Percentiles rank a stretch among this genome's conserved stretches.
phyloP scores from a whole-genome alignment of 2,113 vertebrate genomes.

The Polyodon spathula region DNA sequence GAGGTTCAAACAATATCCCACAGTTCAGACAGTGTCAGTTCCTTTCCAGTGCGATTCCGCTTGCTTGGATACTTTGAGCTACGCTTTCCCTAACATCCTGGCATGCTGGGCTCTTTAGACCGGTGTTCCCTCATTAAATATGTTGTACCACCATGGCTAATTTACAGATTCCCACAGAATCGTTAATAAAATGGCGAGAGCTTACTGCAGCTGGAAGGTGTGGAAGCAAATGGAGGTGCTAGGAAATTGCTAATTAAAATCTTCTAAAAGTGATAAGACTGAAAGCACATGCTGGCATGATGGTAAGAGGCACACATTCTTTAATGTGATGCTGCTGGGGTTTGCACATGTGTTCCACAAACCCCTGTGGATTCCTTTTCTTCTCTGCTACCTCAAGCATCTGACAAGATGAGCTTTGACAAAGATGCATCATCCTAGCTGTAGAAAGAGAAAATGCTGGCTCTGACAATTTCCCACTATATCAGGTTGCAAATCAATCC shows the following conservation, averaged over 20 bases:
- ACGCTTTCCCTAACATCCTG: too few species aligned
- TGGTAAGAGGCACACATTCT: constrained; percentile 28
- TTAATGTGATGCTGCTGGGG: constrained; percentile 30
- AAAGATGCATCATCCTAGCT: constrained; percentile 20
- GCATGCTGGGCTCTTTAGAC: too few species aligned
- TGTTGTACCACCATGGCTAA: too few species aligned
- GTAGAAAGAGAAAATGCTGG: constrained; percentile 7
- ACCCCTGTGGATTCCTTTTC: constrained; percentile 22
- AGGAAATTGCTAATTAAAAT: constrained; percentile 35
- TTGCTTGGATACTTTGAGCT: too few species aligned
- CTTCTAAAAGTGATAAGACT: constrained; percentile 24
- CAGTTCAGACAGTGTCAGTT: too few species aligned
- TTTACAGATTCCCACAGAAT: too few species aligned
- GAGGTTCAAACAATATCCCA: too few species aligned
- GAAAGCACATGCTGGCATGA: constrained; percentile 28
- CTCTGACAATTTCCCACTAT: constrained; percentile 4
- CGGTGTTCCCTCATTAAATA: too few species aligned
- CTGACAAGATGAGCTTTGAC: constrained; percentile 16
- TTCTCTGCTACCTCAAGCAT: constrained; percentile 12
- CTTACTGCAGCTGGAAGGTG: neutral
- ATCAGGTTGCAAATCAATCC: neutral
- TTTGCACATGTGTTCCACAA: constrained; percentile 41
- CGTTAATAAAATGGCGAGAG: too few species aligned
- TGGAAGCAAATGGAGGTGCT: neutral
- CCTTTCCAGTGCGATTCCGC: too few species aligned